Base-by-base conservation (phyloP, 2,888 invertebrate species). In the Caenorhabditis parvicauda region DNA sequence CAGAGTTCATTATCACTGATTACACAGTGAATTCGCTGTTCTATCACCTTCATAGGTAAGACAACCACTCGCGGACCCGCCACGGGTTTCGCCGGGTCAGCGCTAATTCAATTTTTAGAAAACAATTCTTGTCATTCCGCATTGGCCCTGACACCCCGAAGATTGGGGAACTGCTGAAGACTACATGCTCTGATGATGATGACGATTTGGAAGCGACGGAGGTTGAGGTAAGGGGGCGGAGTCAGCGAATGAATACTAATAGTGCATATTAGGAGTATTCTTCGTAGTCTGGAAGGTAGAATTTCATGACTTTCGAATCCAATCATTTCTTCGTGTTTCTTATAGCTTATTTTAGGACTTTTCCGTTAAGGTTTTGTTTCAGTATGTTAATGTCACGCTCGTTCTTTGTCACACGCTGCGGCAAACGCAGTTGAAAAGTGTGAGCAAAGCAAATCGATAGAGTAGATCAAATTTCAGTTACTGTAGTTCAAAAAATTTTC, bases 141-240 rank as follows among this genome's bases (percentile, higher is more conserved):
- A 64, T 79, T 27, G 79, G 76, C 1, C 77, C 79, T 19, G 75
- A 80, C 24, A 79, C 79, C 4, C 79, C 79, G 7, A 79, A 78
- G 57, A 74, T 80, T 28, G 79, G 79, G 21, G 72, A 72, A 14
- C 60, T 79, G 14, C 48, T 79, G 43, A 79, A 79, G 59, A 79
- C 79, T 6, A 77, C 79, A 1, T 79, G 79, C 59, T 65, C 68
- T 1, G 77, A 74, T 7, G 77, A 77, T 14, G 77, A 71, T 12
- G 76, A 74, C 6, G 70, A 70, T 27, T 49, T 69, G 47, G 69
- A 69, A 27, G 61, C 58, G 4, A 59, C 64, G 12, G 61, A 67
- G 19, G 67, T 78, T 7, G 77, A 77, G 54, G 67, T 71, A 5
- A 28, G 9, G n/a, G 25, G 54, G 58, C 37, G 27, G 3, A 22